Evolutionary conservation across 2,888 invertebrate species (phyloP), one percentile per base, ranked within the genome.

Genomic region (Dynastes tityus): DNA sequence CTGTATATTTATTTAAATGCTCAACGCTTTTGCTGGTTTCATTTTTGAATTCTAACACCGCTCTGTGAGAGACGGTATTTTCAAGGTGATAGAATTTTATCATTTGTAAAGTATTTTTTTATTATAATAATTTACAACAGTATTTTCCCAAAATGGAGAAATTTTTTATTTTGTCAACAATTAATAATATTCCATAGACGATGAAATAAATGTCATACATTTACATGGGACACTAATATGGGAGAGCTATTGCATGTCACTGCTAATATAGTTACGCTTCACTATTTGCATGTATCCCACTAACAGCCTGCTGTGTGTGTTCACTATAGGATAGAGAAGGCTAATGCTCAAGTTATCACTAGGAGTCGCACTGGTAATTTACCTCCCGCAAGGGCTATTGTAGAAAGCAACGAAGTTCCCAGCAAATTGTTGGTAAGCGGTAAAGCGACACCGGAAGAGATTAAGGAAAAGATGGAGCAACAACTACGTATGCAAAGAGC

Each of bases 381-480:
- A 84, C 93, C 91, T 76, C 90, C 87, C 78, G 89, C 87, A 84
- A 91, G 90, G 82, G 87, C 83, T 81, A 85, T 83, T 82, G 87
- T 82, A 82, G 89, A 85, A 79, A 81, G 84, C 9, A 76, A 80
- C 2, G 83, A 83, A 82, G 85, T 89, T 40, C 87, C 88, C 11
- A 88, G 89, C 8, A 86, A 85, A 79, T 83, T 88, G 85, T 82
- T 90, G 4, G 90, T 91, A 9, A 91, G 88, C 84, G 91, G 89
- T 82, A 92, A 93, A 84, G 91, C 92, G 0, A 92, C 92, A 40
- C 92, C 94, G 0, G 92, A 94, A 82, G 96, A 96, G 85, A 92
- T 95, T 80, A 96, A 95, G 88, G 97, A 97, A 84, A 96, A 96
- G 88, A 94, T 97, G 94, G 97, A 98, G 85, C 96, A 96, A 82